phyloP scores from a whole-genome alignment of 2,888 invertebrate genomes.

The Cataglyphis cursor region DNA sequence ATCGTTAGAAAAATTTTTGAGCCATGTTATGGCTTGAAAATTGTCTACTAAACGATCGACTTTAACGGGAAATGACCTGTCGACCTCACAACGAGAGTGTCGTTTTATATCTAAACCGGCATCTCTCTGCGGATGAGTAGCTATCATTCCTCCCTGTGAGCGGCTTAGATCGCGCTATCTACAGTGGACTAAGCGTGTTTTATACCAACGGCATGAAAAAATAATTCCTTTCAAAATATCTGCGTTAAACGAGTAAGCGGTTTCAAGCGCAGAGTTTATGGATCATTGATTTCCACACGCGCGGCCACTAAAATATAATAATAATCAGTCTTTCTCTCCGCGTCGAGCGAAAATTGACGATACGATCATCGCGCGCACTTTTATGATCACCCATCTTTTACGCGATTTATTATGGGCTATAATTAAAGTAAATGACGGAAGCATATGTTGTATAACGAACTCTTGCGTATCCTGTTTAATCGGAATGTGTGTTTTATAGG shows the following conservation, averaged over 20 bases:
- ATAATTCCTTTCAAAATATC: conserved; percentile 20
- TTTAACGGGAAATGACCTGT: conserved; percentile 46
- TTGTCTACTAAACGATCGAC: not conserved
- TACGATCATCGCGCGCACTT: not conserved
- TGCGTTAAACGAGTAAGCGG: not conserved
- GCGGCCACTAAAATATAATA: not conserved
- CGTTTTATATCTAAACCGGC: conserved; percentile 41
- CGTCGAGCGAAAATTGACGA: conserved; percentile 9
- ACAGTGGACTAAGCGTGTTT: not conserved
- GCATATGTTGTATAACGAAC: not conserved
- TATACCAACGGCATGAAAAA: conserved; percentile 16
- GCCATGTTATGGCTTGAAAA: conserved; percentile 14
- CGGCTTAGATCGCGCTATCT: not conserved
- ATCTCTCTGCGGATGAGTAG: conserved; percentile 36
- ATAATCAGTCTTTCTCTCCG: not conserved
- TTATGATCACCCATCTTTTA: conserved; percentile 13
- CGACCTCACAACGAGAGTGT: conserved; percentile 34
- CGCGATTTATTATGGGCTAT: conserved; percentile 14
- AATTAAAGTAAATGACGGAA: conserved; percentile 21
- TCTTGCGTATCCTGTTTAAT: not conserved
- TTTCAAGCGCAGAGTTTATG: not conserved
- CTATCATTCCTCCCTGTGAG: not conserved
- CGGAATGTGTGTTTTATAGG: not conserved
- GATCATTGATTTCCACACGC: not conserved
- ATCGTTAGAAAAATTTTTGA: conserved; percentile 9